Conservation (phyloP, 2,797 vertebrate species). For the Tolypeutes matacus region DNA sequence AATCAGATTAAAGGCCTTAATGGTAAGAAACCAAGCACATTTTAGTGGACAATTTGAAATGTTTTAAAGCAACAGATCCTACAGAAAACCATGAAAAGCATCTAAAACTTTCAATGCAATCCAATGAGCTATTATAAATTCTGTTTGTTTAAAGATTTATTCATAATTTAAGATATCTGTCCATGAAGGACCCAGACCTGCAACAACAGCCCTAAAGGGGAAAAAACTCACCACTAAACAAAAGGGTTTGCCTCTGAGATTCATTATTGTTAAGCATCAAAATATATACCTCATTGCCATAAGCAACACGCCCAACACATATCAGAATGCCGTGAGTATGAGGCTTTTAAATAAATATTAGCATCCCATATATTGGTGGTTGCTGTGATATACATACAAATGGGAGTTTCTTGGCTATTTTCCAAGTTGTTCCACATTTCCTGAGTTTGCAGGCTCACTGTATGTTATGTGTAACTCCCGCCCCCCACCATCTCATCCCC, state of each 20-base stretch:
- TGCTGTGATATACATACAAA: constrained; percentile 72
- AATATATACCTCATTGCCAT: constrained; percentile 64
- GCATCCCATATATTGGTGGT: background rate
- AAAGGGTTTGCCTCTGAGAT: background rate
- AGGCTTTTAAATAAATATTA: constrained; percentile 64
- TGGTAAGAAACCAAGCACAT: constrained; percentile 37
- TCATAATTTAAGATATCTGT: constrained; percentile 72
- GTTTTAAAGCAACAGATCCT: constrained; percentile 76
- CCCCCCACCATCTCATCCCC: background rate
- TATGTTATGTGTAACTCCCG: background rate
- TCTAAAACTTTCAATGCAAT: constrained; percentile 74
- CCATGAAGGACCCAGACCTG: constrained; percentile 67
- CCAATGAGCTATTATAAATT: constrained; percentile 78
- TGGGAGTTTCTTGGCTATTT: constrained; percentile 64
- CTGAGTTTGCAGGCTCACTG: constrained; percentile 68
- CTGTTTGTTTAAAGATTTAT: constrained; percentile 68
- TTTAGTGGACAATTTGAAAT: constrained; percentile 52
- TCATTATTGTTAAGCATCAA: constrained; percentile 41
- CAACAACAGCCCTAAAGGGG: constrained; percentile 50
- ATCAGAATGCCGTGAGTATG: constrained; percentile 79
- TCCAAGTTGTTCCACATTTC: constrained; percentile 52
- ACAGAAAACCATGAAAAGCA: constrained; percentile 82
- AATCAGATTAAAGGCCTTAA: constrained; percentile 37
- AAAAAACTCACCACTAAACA: constrained; percentile 49
- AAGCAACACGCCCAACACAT: constrained; percentile 78